These are phyloP conservation scores for Mormyrus hasselquistii DNA, from an alignment of 2,797 vertebrate species.

Conservation along the genomic window DNA sequence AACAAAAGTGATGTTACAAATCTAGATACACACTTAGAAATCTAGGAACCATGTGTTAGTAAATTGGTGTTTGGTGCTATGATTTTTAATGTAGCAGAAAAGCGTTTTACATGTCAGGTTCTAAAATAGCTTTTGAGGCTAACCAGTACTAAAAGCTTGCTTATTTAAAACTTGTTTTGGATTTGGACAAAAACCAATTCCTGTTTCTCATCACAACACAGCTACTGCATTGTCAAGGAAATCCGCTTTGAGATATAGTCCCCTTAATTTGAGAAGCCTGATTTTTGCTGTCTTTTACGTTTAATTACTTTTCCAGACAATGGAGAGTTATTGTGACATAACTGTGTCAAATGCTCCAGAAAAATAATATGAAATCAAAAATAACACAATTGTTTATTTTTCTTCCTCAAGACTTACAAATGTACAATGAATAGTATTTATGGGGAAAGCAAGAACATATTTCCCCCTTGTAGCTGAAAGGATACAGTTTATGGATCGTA, in stretches of 20 bases:
- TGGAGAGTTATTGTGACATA: neutral
- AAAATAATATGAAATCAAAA: neutral
- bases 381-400: conserved; percentile 9
- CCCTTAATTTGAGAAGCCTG: neutral
- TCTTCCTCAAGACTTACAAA: neutral
- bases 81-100: neutral
- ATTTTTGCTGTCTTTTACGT: neutral
- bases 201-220: neutral
- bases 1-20: neutral
- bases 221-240: neutral
- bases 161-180: neutral
- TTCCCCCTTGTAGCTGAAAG: neutral
- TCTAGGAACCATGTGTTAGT: neutral
- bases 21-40: neutral
- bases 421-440: neutral
- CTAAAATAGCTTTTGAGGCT: neutral
- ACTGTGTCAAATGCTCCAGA: neutral
- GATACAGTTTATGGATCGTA: neutral
- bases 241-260: neutral
- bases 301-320: neutral
- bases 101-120: neutral
- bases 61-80: neutral
- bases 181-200: neutral
- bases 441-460: neutral
- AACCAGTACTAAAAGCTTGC: neutral